Conservation (phyloP, 2,888 invertebrate genomes). For the Papilio protenor region DNA sequence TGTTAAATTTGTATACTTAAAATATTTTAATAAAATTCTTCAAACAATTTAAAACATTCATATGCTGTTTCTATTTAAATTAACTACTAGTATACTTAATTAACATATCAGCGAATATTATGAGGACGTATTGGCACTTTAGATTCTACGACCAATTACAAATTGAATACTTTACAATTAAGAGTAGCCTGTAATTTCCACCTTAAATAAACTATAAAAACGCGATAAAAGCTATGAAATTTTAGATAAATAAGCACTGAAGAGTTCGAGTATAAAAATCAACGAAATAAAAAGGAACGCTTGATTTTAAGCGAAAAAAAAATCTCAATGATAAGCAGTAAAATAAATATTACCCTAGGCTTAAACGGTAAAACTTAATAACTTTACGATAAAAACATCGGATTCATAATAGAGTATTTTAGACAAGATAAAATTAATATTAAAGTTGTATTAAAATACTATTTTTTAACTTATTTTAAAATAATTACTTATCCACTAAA, state of each 20-base stretch:
- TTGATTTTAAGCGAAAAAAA: constrained; percentile 1
- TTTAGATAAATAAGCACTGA: not conserved
- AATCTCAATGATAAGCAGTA: not conserved
- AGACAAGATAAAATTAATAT: not conserved
- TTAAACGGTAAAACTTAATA: not conserved
- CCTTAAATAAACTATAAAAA: not conserved
- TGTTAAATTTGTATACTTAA: not conserved
- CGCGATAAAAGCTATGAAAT: not conserved
- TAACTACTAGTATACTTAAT: not conserved
- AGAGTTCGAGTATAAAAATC: constrained; percentile 7
- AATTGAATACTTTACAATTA: too few relatives aligned
- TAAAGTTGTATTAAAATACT: not conserved
- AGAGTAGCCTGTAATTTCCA: not conserved
- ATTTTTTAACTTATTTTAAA: too few relatives aligned
- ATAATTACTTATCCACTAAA: too few relatives aligned
- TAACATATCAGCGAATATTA: not conserved
- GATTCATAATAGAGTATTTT: not conserved
- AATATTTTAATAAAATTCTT: not conserved
- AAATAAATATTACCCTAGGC: not conserved
- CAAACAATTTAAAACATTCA: not conserved
- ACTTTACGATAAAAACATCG: not conserved
- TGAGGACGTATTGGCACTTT: too few relatives aligned
- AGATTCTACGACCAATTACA: too few relatives aligned
- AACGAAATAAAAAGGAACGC: constrained; percentile 1
- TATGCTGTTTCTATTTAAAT: not conserved